Conservation (phyloP, 2,113 vertebrate species). For the Zapornia atra region DNA sequence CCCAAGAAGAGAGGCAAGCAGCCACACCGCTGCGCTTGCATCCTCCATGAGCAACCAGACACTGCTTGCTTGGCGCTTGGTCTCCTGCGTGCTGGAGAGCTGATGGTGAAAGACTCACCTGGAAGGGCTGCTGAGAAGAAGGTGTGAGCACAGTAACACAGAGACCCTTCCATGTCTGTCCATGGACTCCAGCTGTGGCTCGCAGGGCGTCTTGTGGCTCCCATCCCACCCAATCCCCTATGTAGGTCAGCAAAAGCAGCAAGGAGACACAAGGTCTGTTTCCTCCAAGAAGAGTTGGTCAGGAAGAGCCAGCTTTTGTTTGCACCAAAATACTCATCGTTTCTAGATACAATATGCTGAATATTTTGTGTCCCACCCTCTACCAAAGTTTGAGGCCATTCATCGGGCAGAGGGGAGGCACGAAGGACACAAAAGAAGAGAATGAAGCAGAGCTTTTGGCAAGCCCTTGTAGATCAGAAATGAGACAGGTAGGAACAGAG, state of each 20-base stretch:
- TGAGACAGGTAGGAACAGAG: neutral
- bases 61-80: fast-evolving
- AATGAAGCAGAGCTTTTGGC: neutral
- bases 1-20: neutral
- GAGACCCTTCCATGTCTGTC: neutral
- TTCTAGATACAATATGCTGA: neutral
- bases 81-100: neutral
- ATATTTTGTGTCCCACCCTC: neutral
- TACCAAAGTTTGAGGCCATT: neutral
- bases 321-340: neutral
- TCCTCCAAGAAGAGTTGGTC: neutral
- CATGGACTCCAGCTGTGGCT: neutral
- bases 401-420: neutral
- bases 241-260: neutral
- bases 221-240: neutral
- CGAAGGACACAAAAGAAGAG: fast-evolving
- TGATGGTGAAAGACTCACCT: neutral
- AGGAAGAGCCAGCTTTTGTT: neutral
- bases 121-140: neutral
- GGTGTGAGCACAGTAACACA: neutral
- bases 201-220: neutral
- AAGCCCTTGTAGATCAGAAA: neutral
- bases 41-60: fast-evolving
- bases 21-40: neutral
- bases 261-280: neutral